Percentiles rank a stretch among this genome's conserved stretches.
These are phyloP conservation scores for Mesitornis unicolor DNA, from an alignment of 2,113 vertebrate genomes.

Conservation along the genomic window DNA sequence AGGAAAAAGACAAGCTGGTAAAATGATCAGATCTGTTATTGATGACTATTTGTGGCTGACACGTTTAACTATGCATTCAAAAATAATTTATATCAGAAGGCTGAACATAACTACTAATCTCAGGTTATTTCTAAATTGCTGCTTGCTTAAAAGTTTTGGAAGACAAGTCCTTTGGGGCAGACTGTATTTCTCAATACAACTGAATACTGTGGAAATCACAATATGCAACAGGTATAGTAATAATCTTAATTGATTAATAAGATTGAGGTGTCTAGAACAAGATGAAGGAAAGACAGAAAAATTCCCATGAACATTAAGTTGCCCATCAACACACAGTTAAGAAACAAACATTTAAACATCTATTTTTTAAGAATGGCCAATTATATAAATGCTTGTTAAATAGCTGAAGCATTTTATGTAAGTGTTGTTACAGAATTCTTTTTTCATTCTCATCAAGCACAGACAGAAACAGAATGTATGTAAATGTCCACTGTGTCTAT, in stretches of 20 bases:
- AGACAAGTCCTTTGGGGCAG: not conserved
- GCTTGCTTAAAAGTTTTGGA: not conserved
- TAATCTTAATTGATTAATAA: not conserved
- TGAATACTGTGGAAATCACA: not conserved
- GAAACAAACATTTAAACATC: not conserved
- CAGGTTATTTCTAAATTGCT: not conserved
- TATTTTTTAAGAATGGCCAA: not conserved
- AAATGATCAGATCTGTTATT: not conserved
- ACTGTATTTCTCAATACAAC: not conserved
- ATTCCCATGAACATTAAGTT: not conserved
- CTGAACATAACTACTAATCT: not conserved
- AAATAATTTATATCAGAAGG: not conserved
- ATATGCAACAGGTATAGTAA: not conserved
- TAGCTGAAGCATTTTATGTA: not conserved
- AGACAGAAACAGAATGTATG: not conserved
- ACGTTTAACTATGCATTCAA: not conserved
- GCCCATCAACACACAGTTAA: not conserved
- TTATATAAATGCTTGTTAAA: not conserved
- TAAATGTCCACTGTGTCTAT: not conserved
- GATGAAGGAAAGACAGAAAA: not conserved
- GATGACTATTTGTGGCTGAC: not conserved
- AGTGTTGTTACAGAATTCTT: not conserved
- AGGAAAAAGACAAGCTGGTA: not conserved
- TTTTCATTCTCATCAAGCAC: not conserved
- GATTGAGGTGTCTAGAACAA: not conserved